These are phyloP conservation scores for Sclerodermus sp. DNA, from an alignment of 2,888 invertebrate species.

Conservation along the genomic window DNA sequence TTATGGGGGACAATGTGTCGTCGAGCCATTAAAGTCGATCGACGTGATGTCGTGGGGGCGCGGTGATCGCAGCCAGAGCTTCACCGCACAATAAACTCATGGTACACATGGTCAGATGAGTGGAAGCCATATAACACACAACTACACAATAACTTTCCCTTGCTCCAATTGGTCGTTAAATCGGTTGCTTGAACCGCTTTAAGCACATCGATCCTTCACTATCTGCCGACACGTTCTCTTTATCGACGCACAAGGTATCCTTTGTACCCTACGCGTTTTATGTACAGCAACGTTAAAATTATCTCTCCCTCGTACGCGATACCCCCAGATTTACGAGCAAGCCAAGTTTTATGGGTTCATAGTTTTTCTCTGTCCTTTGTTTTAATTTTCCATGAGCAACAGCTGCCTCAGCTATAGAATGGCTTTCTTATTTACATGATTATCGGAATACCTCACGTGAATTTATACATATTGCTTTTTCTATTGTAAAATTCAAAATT, in stretches of 20 bases:
- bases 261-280: slow-evolving; percentile 5
- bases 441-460: too few relatives aligned
- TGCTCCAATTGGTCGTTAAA: slow-evolving; percentile 34
- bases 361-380: too few relatives aligned
- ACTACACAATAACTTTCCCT: slow-evolving; percentile 32
- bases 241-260: slow-evolving; percentile 15
- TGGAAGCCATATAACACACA: slow-evolving; percentile 19
- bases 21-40: slow-evolving; percentile 30
- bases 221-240: slow-evolving; percentile 21
- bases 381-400: too few relatives aligned
- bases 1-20: slow-evolving; percentile 17
- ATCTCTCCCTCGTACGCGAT: too few relatives aligned
- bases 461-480: too few relatives aligned
- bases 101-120: slow-evolving; percentile 1
- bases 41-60: slow-evolving; percentile 48
- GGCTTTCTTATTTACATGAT: too few relatives aligned
- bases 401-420: too few relatives aligned
- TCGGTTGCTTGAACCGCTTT: slow-evolving; percentile 27
- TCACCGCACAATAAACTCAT: slow-evolving; percentile 32
- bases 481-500: too few relatives aligned
- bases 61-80: slow-evolving; percentile 31
- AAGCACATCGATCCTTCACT: slow-evolving; percentile 30
- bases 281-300: too few relatives aligned
- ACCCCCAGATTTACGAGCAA: too few relatives aligned
- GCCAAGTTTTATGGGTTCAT: too few relatives aligned